Conservation (phyloP, 23 tunicate species). For the Pegea sp. region DNA sequence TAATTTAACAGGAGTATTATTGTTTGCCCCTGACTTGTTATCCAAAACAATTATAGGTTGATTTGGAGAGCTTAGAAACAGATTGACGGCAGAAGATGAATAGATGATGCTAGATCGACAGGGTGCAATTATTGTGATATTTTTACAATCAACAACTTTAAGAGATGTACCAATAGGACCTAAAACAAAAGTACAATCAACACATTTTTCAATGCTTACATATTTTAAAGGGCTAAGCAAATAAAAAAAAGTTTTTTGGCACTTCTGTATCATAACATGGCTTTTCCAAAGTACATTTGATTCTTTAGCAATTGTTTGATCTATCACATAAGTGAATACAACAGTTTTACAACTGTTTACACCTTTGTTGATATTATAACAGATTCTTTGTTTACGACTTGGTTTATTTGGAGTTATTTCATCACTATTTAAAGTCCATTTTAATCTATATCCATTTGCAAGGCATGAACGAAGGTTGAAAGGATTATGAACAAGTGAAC, state of each 20-base stretch:
- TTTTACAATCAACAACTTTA: constrained; percentile 31
- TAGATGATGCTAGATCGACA: constrained; percentile 27
- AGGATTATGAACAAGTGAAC: constrained; percentile 21
- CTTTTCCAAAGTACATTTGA: constrained; percentile 11
- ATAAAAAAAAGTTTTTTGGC: constrained; percentile 43
- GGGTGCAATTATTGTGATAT: constrained; percentile 52
- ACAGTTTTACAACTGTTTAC: constrained; percentile 11
- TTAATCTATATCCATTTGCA: constrained; percentile 16
- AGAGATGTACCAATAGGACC: constrained; percentile 67
- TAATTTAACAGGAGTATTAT: constrained; percentile 20
- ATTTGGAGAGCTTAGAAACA: constrained; percentile 45
- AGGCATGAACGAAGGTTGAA: constrained; percentile 20
- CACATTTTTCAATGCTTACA: constrained; percentile 76
- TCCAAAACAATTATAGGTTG: constrained; percentile 41
- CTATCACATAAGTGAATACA: constrained; percentile 33
- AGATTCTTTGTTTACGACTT: constrained; percentile 14
- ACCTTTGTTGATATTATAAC: constrained; percentile 9
- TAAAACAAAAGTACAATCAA: constrained; percentile 24
- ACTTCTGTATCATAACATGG: constrained; percentile 29
- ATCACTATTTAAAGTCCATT: constrained; percentile 20
- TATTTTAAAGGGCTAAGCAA: constrained; percentile 48
- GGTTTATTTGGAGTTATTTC: background rate
- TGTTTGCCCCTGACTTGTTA: background rate
- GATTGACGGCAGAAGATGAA: constrained; percentile 10
- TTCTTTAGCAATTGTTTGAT: constrained; percentile 64